These are phyloP conservation scores for Microctenopoma steveboyesi DNA, from an alignment of 2,797 vertebrate species.

Conservation along the genomic window DNA sequence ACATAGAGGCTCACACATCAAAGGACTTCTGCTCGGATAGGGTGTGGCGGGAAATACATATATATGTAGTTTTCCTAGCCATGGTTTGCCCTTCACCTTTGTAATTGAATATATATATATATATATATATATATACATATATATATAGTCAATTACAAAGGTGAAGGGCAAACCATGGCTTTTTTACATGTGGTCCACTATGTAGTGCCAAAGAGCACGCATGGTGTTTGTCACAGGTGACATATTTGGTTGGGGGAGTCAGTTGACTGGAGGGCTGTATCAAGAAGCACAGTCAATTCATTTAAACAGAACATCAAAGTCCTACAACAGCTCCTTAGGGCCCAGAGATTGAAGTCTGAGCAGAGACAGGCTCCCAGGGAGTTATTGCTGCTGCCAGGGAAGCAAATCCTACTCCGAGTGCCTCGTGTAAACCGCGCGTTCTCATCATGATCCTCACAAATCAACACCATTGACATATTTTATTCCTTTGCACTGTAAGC, in stretches of 20 bases:
- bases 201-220: constrained; percentile 38
- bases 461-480: constrained; percentile 68
- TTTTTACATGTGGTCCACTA: constrained; percentile 55
- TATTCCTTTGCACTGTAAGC: constrained; percentile 61
- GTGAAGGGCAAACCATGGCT: constrained; percentile 32
- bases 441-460: constrained; percentile 75
- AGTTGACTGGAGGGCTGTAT: constrained; percentile 69
- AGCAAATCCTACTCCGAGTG: constrained; percentile 68
- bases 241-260: constrained; percentile 60
- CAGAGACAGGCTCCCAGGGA: constrained; percentile 72
- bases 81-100: too few species aligned
- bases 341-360: constrained; percentile 78
- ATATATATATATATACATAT: constrained; percentile 6
- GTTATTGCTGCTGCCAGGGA: constrained; percentile 73
- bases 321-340: constrained; percentile 77
- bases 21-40: constrained; percentile 63
- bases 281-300: constrained; percentile 78
- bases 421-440: constrained; percentile 74
- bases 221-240: constrained; percentile 76
- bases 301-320: constrained; percentile 84
- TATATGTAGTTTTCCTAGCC: too few species aligned
- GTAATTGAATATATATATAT: too few species aligned
- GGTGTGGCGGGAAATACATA: constrained; percentile 42
- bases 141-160: constrained; percentile 61
- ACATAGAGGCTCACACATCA: constrained; percentile 67